Base-by-base conservation (phyloP, 2,113 vertebrate genomes). In the Ploceus nigricollis region DNA sequence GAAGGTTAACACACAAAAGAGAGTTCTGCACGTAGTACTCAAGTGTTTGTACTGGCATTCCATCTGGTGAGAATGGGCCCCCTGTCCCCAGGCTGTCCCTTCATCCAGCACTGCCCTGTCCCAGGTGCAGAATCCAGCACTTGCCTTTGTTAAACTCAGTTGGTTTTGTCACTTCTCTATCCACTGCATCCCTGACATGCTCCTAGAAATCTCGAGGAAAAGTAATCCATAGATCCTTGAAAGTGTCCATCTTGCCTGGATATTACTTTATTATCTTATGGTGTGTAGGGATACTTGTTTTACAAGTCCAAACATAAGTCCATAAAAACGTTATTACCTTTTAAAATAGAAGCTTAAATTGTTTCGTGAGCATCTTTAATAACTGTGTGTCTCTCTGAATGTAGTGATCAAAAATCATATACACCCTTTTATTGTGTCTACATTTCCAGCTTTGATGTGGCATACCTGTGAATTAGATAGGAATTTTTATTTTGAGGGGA, bases 341-440 rank as follows among this genome's bases (percentile, higher is more conserved):
- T 56, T 30, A 73, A 94, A 87, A 42, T 9, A 53, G 35, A 87
- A 82, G 11, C 20, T 68, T 79, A 21, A 92, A 73, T 31, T 65
- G 21, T 71, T 82, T 35, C 0, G 0, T 39, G 27, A 66, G 9
- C 23, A 30, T 75, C 21, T 54, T 58, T 82, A 40, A n/a, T 54
- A 54, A 51, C 9, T 30, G 18, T 0, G 4, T 63, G 13, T 65
- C 28, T 68, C 70, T 77, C 58, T 81, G 40, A 78, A 40, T 33
- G 16, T 14, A 39, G n/a, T 27, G 15, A 66, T 42, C 14, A 68
- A 84, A 50, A 72, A 60, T 16, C 31, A 12, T 7, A 23, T 57
- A 53, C 8, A 16, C 19, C 5, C 25, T 73, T 70, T 54, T 66
- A 10, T 44, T 65, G 33, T 57, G 37, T 65, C 60, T 78, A 8